Evolutionary conservation across 2,797 vertebrate genomes (phyloP).

Genomic region (Scolopax rusticola): DNA sequence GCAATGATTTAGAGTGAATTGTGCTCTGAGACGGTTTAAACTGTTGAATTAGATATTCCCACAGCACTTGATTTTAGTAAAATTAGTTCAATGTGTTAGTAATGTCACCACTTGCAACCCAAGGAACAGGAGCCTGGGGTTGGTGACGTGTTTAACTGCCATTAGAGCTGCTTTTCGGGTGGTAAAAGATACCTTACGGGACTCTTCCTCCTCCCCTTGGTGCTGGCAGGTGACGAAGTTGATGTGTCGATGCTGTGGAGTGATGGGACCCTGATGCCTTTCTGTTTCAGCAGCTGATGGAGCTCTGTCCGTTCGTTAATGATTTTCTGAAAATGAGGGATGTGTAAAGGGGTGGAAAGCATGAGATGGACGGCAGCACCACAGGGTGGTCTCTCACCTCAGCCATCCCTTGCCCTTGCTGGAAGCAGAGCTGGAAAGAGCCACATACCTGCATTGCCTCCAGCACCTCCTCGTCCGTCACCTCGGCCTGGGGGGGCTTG

Average conservation of each 20-base stretch:
- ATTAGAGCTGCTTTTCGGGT: background rate
- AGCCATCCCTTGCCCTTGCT: background rate
- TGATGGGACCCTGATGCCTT: background rate
- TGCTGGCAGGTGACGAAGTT: fast-evolving
- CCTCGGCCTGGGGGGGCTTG: conserved; percentile 15
- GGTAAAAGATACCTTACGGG: background rate
- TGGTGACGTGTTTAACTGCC: too few species aligned
- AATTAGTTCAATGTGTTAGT: background rate
- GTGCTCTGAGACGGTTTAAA: background rate
- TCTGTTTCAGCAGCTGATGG: conserved; percentile 65
- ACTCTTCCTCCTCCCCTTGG: background rate
- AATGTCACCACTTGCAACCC: background rate
- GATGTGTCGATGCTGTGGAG: background rate
- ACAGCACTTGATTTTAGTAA: background rate
- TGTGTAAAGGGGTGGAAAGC: too few species aligned
- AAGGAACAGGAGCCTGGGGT: background rate
- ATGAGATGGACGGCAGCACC: background rate
- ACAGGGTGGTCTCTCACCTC: background rate
- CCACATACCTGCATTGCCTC: conserved; percentile 75
- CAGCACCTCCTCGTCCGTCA: conserved; percentile 68
- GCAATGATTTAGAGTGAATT: background rate
- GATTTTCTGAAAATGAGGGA: conserved; percentile 60
- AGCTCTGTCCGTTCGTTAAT: conserved; percentile 67
- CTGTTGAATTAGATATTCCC: background rate
- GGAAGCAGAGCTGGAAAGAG: background rate